Base-by-base conservation (phyloP, 2,888 invertebrate species). In the Nomada ferruginata region DNA sequence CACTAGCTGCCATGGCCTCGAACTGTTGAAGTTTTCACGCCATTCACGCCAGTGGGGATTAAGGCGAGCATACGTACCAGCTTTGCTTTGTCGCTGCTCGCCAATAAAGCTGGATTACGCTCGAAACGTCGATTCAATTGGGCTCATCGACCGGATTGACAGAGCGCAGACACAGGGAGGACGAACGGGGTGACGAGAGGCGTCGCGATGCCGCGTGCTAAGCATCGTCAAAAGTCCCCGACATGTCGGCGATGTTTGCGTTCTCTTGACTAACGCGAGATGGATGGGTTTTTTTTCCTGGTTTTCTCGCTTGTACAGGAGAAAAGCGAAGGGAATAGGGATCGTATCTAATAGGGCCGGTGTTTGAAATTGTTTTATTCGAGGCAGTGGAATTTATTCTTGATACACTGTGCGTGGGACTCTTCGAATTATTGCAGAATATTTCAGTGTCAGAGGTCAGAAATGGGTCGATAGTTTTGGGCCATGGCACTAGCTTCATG, bases 1-100 rank as follows among this genome's bases (percentile, higher is more conserved):
- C 77, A 55, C 26, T 61, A 53, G 52, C 47, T 65, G 57, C 55
- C 36, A 72, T 42, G 61, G 71, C 60, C 65, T 79, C 79, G 61
- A 83, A 86, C 86, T 79, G 81, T 77, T 88, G 60, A 88, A 88
- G 83, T 85, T 89, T 83, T 88, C 87, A 76, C 85, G 81, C 82
- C 83, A 85, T 85, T 87, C 82, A 85, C 84, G 76, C 61, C 76
- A 18, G 55, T 65, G 63, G 76, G 82, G 83, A 83, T 88, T 83
- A 82, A 86, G 79, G 80, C 75, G 75, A 47, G 81, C 76, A 68
- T 79, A 84, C 78, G 76, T 80, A 78, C 76, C 66, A 79, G 63
- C 76, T 68, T 68, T 68, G 76, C 85, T 87, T 87, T 87, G 83
- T 82, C 77, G 72, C 29, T 23, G 55, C 64, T 52, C 66, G 42